Percentiles rank a stretch among this genome's conserved stretches.
These are phyloP conservation scores for Myotis brandtii DNA, from an alignment of 2,113 vertebrate species.

Conservation along the genomic window DNA sequence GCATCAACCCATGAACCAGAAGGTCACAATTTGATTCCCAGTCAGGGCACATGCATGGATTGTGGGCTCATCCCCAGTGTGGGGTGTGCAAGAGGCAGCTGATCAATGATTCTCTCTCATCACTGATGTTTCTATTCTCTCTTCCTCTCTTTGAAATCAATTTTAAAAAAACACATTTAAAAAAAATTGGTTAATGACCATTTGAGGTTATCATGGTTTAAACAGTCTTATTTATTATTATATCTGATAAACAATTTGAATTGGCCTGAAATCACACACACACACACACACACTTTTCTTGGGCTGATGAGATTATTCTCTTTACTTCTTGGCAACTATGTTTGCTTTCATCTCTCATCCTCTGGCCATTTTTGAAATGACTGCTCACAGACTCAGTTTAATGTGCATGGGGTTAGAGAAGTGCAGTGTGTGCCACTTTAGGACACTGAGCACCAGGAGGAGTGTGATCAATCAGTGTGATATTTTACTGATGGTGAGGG, in stretches of 20 bases:
- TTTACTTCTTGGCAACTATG: neutral
- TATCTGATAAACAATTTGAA: neutral
- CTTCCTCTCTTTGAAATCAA: too few relatives aligned
- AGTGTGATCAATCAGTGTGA: fast-evolving
- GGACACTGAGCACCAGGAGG: neutral
- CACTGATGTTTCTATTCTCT: too few relatives aligned
- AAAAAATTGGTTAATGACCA: neutral
- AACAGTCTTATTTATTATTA: neutral
- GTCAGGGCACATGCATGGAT: too few relatives aligned
- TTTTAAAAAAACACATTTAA: too few relatives aligned
- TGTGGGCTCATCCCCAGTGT: too few relatives aligned
- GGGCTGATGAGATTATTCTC: neutral
- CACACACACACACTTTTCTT: neutral
- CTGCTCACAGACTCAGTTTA: neutral
- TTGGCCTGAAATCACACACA: neutral
- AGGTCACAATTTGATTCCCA: too few relatives aligned
- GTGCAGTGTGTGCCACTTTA: neutral
- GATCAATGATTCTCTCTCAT: too few relatives aligned
- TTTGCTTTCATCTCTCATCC: neutral
- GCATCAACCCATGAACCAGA: too few relatives aligned
- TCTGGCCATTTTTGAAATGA: neutral
- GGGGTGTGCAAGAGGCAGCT: too few relatives aligned
- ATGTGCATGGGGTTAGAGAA: neutral
- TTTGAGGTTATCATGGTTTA: neutral
- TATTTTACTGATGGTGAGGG: neutral